Conservation (phyloP, 2,113 vertebrate species). For the Percina caprodes region DNA sequence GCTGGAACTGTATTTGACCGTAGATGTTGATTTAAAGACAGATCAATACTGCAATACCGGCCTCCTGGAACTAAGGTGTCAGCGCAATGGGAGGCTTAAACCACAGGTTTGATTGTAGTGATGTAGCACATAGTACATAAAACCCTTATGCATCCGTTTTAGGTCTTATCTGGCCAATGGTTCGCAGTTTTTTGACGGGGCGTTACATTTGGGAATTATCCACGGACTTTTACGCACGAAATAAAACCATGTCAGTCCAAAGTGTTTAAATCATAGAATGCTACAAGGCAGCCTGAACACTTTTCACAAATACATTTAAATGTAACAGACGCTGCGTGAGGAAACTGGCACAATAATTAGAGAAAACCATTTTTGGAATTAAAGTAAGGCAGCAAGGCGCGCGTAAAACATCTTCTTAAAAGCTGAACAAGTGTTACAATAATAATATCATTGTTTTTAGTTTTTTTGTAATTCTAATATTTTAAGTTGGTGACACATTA, state of each 20-base stretch:
- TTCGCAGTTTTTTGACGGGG: not conserved
- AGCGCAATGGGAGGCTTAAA: constrained; percentile 37
- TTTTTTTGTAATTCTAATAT: not conserved
- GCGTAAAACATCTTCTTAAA: constrained; percentile 35
- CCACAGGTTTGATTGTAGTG: constrained; percentile 36
- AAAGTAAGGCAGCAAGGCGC: not conserved
- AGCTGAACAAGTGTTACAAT: not conserved
- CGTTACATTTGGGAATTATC: not conserved
- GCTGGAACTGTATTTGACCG: constrained; percentile 30
- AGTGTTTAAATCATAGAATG: not conserved
- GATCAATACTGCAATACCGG: constrained; percentile 61
- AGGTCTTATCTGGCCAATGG: not conserved
- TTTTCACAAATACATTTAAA: not conserved
- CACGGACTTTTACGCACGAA: constrained; percentile 61
- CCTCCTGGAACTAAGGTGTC: constrained; percentile 47
- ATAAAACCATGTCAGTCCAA: not conserved
- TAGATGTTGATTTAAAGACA: constrained; percentile 58
- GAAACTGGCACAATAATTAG: not conserved
- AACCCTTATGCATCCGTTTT: constrained; percentile 1
- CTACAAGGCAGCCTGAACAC: not conserved
- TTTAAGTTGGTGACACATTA: constrained; percentile 6
- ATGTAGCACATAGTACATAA: constrained; percentile 15
- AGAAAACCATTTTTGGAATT: not conserved
- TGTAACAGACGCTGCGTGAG: rapidly evolving
- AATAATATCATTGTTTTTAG: not conserved